Percentiles rank a stretch among this genome's conserved stretches.
Conservation (phyloP, 1,140 invertebrate species). For the Harlomillsia oculata region DNA sequence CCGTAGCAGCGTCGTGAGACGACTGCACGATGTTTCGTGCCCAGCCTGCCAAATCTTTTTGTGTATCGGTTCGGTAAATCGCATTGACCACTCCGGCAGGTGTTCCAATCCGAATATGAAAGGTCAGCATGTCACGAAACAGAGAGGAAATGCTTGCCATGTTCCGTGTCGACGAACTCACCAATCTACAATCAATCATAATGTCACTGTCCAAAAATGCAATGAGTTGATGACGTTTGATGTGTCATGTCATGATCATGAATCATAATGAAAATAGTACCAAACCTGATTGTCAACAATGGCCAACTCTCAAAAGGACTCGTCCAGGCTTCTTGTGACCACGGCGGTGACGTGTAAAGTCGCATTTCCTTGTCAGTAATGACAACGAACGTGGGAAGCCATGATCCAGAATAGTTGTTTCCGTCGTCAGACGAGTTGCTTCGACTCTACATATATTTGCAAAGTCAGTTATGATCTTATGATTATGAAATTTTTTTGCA, state of each 20-base stretch:
- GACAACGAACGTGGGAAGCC: conserved; percentile 33
- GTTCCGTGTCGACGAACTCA: conserved; percentile 42
- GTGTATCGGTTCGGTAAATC: conserved; percentile 82
- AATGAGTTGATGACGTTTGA: too few relatives aligned
- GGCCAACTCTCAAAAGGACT: conserved; percentile 78
- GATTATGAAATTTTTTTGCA: too few relatives aligned
- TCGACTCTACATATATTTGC: conserved; percentile 33
- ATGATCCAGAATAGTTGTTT: conserved; percentile 27
- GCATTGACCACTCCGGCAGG: conserved; percentile 79
- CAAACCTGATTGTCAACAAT: conserved; percentile 68
- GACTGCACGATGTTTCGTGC: conserved; percentile 51
- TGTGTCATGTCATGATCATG: too few relatives aligned
- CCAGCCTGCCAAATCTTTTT: conserved; percentile 85
- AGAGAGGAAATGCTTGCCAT: conserved; percentile 43
- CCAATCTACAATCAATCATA: conserved; percentile 47
- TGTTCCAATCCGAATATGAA: conserved; percentile 86
- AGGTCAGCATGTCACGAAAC: conserved; percentile 59
- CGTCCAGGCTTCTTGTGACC: conserved; percentile 91
- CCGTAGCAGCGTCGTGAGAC: conserved; percentile 32
- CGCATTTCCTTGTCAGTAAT: conserved; percentile 77
- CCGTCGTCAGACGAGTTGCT: conserved; percentile 35
- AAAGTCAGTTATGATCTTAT: neutral
- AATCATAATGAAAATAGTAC: neutral
- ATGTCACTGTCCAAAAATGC: too few relatives aligned
- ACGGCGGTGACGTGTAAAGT: conserved; percentile 91